phyloP scores from a whole-genome alignment of 2,113 vertebrate genomes.

The Zingel zingel region DNA sequence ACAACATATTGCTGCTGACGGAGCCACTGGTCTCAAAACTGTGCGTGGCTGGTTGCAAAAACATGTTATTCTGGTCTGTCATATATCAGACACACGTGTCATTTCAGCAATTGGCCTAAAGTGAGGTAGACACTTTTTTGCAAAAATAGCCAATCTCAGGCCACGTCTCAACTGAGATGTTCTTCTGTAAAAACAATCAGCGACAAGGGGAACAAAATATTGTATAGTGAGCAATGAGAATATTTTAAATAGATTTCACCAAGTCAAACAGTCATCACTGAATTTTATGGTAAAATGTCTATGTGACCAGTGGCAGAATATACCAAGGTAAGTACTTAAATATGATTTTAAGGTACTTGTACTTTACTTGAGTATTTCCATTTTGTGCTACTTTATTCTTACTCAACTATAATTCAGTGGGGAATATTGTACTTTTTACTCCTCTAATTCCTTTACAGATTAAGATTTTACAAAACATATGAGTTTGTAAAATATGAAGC shows the following conservation, averaged over 20 bases:
- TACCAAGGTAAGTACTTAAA: not conserved
- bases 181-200: not conserved
- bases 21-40: not conserved
- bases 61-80: not conserved
- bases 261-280: not conserved
- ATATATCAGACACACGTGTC: not conserved
- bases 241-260: not conserved
- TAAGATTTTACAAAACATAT: not conserved
- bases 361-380: not conserved
- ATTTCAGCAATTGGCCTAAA: not conserved
- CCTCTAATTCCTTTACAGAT: not conserved
- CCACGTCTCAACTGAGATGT: too few species aligned
- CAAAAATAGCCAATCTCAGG: not conserved
- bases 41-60: not conserved
- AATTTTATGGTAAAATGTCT: not conserved
- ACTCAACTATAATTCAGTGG: not conserved
- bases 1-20: slow-evolving; percentile 6
- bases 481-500: not conserved
- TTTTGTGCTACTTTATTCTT: not conserved
- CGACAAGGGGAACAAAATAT: not conserved
- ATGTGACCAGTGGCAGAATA: not conserved
- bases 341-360: too few species aligned
- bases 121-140: not conserved
- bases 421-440: not conserved
- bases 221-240: not conserved